A percentile compares a stretch with the other conserved stretches of the same genome.
These are phyloP conservation scores for Channa maculata DNA, from an alignment of 2,113 vertebrate genomes.

Conservation along the genomic window DNA sequence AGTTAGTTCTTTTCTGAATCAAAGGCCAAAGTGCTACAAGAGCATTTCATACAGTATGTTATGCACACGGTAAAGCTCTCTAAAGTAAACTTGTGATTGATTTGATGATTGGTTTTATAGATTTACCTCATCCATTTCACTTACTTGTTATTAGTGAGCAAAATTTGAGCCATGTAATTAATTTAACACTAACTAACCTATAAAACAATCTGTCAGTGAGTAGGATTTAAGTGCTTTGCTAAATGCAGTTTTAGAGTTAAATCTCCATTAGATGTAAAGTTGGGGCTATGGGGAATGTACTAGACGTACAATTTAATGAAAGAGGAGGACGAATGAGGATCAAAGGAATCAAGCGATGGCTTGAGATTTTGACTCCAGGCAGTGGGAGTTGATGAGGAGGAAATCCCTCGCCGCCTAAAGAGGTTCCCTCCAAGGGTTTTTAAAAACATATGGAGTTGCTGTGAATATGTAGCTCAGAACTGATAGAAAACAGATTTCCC, in stretches of 20 bases:
- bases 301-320: conserved; percentile 39
- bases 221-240: neutral
- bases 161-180: conserved; percentile 3
- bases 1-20: neutral
- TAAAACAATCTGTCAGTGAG: neutral
- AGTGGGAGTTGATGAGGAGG: conserved; percentile 61
- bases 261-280: conserved; percentile 37
- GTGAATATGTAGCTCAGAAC: conserved; percentile 36
- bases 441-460: conserved; percentile 50
- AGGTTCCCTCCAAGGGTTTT: conserved; percentile 53
- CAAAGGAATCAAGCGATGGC: conserved; percentile 46
- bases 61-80: neutral
- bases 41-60: neutral
- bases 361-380: conserved; percentile 47
- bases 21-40: neutral
- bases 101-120: too few relatives aligned
- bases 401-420: conserved; percentile 69
- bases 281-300: conserved; percentile 11
- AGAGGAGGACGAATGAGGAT: conserved; percentile 27
- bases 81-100: neutral
- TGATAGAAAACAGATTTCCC: conserved; percentile 62
- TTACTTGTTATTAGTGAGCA: neutral
- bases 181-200: neutral
- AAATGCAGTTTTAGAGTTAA: neutral
- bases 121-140: neutral